These are phyloP conservation scores for Trichomycterus rosablanca DNA, from an alignment of 2,113 vertebrate genomes.

Conservation along the genomic window DNA sequence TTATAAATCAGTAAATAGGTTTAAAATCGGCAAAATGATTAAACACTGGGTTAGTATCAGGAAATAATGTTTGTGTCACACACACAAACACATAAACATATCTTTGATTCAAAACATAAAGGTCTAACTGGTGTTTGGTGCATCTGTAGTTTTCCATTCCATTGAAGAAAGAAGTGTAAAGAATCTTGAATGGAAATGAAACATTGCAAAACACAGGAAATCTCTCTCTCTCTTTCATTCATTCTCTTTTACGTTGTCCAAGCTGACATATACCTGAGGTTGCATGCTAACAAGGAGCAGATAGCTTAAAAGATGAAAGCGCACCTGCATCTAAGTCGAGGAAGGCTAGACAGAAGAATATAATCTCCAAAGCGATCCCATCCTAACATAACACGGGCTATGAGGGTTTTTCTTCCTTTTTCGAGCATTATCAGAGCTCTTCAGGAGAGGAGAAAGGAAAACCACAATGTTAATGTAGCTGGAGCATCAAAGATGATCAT, in stretches of 20 bases:
- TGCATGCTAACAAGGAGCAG: constrained; percentile 66
- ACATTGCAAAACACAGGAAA: constrained; percentile 16
- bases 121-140: too few species aligned
- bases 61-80: too few species aligned
- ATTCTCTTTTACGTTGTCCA: constrained; percentile 20
- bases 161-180: background rate
- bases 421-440: constrained; percentile 64
- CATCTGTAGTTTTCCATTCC: too few species aligned
- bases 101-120: too few species aligned
- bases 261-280: constrained; percentile 38
- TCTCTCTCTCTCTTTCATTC: constrained; percentile 5
- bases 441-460: constrained; percentile 50
- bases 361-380: constrained; percentile 68
- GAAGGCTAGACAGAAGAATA: constrained; percentile 55
- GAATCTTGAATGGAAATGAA: constrained; percentile 19
- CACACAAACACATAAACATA: too few species aligned
- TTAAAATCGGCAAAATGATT: background rate
- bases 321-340: constrained; percentile 65
- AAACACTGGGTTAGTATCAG: background rate
- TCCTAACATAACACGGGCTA: constrained; percentile 61
- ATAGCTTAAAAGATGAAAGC: constrained; percentile 69
- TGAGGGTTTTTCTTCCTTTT: constrained; percentile 64
- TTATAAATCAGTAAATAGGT: background rate
- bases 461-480: constrained; percentile 52
- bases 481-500: constrained; percentile 62